Conservation (phyloP, 2,797 vertebrate genomes). For the Paratrypauchen microcephalus region DNA sequence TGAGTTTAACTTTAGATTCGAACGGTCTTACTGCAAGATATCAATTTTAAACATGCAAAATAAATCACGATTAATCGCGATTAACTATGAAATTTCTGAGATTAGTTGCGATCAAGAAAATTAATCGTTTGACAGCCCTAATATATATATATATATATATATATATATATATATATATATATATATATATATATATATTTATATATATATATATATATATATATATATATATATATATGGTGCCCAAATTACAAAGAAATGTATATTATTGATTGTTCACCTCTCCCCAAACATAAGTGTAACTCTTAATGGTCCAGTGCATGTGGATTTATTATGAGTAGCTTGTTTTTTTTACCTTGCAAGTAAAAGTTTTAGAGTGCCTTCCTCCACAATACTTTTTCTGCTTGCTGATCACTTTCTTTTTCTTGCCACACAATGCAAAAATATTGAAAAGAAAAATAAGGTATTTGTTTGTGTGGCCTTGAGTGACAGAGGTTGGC, state of each 20-base stretch:
- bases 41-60: no score
- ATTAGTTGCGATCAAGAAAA: no score
- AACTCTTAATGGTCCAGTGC: background rate
- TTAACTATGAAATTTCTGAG: no score
- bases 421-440: constrained; percentile 16
- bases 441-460: constrained; percentile 45
- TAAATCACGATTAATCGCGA: no score
- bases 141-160: no score
- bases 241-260: background rate
- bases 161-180: no score
- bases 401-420: constrained; percentile 39
- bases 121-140: no score
- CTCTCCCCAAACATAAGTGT: background rate
- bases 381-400: constrained; percentile 25
- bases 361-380: constrained; percentile 11
- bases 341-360: background rate
- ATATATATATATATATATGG: no score
- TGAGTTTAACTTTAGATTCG: no score
- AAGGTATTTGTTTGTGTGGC: constrained; percentile 42
- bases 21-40: no score
- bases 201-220: no score
- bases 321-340: background rate
- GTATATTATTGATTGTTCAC: background rate
- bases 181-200: no score
- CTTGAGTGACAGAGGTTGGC: constrained; percentile 72